Evolutionary conservation across 2,888 invertebrate species (phyloP).

Genomic region (Lasioglossum leucozonium): DNA sequence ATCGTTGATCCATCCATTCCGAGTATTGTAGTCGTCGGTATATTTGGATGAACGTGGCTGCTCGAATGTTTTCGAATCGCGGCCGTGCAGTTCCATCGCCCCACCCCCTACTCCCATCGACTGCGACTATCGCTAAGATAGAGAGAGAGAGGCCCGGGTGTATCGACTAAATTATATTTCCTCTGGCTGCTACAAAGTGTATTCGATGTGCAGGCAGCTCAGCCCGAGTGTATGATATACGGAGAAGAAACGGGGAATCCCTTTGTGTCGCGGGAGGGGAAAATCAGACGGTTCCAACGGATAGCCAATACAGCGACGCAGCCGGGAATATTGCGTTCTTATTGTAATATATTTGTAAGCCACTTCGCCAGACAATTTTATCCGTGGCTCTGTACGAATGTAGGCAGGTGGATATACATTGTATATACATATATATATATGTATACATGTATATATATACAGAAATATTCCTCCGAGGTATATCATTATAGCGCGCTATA

Average conservation of each 20-base stretch:
- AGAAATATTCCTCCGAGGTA: constrained; percentile 64
- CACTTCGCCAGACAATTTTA: constrained; percentile 76
- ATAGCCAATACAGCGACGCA: constrained; percentile 61
- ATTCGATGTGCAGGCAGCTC: neutral
- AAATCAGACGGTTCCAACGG: constrained; percentile 63
- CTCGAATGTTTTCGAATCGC: constrained; percentile 10
- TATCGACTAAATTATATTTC: constrained; percentile 48
- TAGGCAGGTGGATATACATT: constrained; percentile 57
- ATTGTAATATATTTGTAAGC: constrained; percentile 78
- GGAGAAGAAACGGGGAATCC: constrained; percentile 45
- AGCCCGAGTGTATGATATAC: constrained; percentile 43
- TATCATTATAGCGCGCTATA: constrained; percentile 63
- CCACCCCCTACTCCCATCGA: too few species aligned
- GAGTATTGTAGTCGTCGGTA: neutral
- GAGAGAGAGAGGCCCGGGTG: neutral
- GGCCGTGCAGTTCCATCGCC: neutral
- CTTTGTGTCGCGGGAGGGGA: constrained; percentile 62
- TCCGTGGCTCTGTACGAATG: constrained; percentile 46
- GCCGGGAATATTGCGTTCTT: constrained; percentile 72
- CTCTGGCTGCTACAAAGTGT: constrained; percentile 16
- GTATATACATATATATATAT: neutral
- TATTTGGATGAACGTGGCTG: neutral
- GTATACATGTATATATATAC: neutral
- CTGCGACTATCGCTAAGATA: neutral
- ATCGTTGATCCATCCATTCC: neutral